Percentiles rank a stretch among this genome's conserved stretches.
Evolutionary conservation across 2,888 invertebrate genomes (phyloP).

Genomic region (Listrodromus nycthemerus): DNA sequence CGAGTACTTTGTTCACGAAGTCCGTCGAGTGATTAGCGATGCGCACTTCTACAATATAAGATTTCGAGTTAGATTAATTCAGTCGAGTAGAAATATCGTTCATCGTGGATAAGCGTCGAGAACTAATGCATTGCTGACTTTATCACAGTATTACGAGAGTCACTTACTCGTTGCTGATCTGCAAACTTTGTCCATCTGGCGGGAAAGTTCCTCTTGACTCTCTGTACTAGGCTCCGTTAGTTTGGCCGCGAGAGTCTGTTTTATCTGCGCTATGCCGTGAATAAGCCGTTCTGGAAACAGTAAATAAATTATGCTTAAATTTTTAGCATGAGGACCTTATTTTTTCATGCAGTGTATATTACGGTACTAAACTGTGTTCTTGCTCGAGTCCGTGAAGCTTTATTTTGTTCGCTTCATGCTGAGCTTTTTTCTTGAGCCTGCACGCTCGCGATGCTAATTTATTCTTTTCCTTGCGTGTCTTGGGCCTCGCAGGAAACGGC

Average conservation of each 20-base stretch:
- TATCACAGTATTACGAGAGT: slow-evolving; percentile 27
- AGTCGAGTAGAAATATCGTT: background rate
- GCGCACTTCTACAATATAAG: slow-evolving; percentile 89
- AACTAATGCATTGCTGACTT: background rate
- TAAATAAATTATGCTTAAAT: slow-evolving; percentile 32
- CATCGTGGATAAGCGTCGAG: background rate
- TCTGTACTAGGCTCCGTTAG: slow-evolving; percentile 86
- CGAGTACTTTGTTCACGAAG: slow-evolving; percentile 96
- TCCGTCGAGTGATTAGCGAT: slow-evolving; percentile 97
- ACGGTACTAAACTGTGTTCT: slow-evolving; percentile 91
- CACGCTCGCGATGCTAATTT: slow-evolving; percentile 98
- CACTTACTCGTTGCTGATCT: slow-evolving; percentile 90
- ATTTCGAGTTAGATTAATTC: slow-evolving; percentile 15
- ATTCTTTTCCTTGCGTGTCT: slow-evolving; percentile 98
- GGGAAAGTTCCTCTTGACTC: slow-evolving; percentile 88
- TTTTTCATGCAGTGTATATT: background rate
- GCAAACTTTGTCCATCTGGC: slow-evolving; percentile 89
- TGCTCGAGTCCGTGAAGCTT: slow-evolving; percentile 96
- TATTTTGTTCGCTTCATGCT: slow-evolving; percentile 99
- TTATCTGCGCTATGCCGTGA: slow-evolving; percentile 91
- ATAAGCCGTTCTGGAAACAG: slow-evolving; percentile 89
- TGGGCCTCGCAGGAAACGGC: slow-evolving; percentile 94
- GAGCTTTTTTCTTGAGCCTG: slow-evolving; percentile 98
- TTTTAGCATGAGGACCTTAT: background rate
- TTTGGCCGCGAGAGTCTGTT: slow-evolving; percentile 90